Percentiles rank a stretch among this genome's conserved stretches.
phyloP scores from a whole-genome alignment of 2,888 invertebrate genomes.

The Limnephilus lunatus region DNA sequence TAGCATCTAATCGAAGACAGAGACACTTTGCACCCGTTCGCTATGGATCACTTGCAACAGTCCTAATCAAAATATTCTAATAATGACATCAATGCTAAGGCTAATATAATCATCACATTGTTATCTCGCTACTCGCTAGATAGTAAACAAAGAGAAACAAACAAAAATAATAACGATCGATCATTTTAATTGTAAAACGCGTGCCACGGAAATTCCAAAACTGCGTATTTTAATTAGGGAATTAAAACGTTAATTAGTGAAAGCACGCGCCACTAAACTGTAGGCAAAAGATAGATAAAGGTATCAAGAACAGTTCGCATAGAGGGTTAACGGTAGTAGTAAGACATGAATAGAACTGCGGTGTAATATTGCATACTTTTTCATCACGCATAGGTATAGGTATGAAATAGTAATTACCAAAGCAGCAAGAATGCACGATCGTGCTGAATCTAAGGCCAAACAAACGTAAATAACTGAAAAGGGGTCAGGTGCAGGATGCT shows the following conservation, averaged over 20 bases:
- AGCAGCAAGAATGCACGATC: conserved; percentile 29
- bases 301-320: not conserved
- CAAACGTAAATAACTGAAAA: conserved; percentile 61
- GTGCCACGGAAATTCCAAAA: not conserved
- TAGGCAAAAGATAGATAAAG: not conserved
- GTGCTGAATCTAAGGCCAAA: conserved; percentile 54
- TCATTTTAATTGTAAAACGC: conserved; percentile 3
- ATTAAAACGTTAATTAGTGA: not conserved
- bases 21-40: conserved; percentile 17
- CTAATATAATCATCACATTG: not conserved
- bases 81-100: not conserved
- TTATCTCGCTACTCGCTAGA: conserved; percentile 31
- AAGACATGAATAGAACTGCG: not conserved
- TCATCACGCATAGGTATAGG: not conserved
- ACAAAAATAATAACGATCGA: not conserved
- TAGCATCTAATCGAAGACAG: not conserved
- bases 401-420: conserved; percentile 31
- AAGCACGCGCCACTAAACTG: not conserved
- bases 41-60: not conserved
- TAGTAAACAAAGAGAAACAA: conserved; percentile 31
- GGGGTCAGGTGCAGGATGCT: conserved; percentile 64
- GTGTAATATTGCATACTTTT: not conserved
- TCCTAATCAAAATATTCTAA: not conserved
- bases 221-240: not conserved
- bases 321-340: not conserved